Evolutionary conservation across 2,888 invertebrate genomes (phyloP).

Genomic region (Ariolimax columbianus): DNA sequence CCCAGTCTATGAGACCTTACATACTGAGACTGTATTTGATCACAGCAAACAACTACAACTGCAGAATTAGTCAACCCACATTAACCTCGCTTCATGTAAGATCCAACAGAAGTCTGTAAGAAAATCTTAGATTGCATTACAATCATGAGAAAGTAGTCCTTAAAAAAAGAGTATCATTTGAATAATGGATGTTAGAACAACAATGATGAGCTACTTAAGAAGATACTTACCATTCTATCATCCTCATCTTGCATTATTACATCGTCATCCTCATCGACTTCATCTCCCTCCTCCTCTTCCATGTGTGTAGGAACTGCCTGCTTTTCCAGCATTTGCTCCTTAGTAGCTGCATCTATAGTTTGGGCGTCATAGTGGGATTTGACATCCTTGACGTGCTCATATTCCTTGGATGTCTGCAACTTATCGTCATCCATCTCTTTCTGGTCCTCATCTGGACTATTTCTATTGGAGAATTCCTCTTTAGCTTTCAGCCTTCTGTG

Average conservation of each 20-base stretch:
- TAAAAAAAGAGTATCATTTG: too few species aligned
- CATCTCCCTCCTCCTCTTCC: slow-evolving; percentile 82
- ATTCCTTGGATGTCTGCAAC: slow-evolving; percentile 82
- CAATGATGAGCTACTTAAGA: neutral
- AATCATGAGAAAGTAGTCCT: too few species aligned
- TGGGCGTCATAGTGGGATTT: slow-evolving; percentile 84
- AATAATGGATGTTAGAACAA: too few species aligned
- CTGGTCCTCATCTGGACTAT: slow-evolving; percentile 25
- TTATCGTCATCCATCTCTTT: slow-evolving; percentile 39
- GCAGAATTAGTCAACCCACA: neutral
- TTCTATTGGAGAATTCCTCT: slow-evolving; percentile 53
- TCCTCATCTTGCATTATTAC: slow-evolving; percentile 70
- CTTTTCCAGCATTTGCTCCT: slow-evolving; percentile 88
- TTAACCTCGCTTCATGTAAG: too few species aligned
- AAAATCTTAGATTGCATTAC: too few species aligned
- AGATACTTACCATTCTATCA: slow-evolving; percentile 56
- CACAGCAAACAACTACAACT: too few species aligned
- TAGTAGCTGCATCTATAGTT: slow-evolving; percentile 81
- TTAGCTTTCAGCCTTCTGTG: slow-evolving; percentile 71
- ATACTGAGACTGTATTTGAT: slow-evolving; percentile 2
- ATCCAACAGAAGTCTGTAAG: too few species aligned
- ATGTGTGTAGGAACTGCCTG: slow-evolving; percentile 81
- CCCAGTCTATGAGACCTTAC: neutral
- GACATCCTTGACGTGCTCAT: slow-evolving; percentile 90
- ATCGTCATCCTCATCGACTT: slow-evolving; percentile 81